Conservation (phyloP, 1,140 invertebrate genomes). For the Mamestra configurata region DNA sequence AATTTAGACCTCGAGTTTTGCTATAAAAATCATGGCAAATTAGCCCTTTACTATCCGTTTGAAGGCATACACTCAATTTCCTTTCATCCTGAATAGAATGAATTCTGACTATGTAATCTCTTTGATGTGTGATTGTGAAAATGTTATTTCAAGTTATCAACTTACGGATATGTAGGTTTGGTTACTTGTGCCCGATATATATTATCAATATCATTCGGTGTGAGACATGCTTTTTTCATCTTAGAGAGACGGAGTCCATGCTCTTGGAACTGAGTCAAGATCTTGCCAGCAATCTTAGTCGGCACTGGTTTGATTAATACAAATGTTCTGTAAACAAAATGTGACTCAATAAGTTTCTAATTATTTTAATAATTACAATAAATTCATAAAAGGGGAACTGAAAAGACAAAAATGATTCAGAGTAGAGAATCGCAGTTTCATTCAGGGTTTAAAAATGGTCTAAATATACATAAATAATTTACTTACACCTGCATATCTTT, state of each 20-base stretch:
- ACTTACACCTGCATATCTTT: conserved; percentile 90
- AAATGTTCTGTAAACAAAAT: conserved; percentile 90
- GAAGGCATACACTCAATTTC: too few species aligned
- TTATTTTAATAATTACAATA: neutral
- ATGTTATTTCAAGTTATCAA: conserved; percentile 47
- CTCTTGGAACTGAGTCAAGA: conserved; percentile 90
- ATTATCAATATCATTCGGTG: conserved; percentile 89
- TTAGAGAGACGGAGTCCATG: conserved; percentile 92
- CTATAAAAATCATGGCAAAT: too few species aligned
- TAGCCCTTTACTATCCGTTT: too few species aligned
- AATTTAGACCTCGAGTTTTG: too few species aligned
- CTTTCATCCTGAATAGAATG: too few species aligned
- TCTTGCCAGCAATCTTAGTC: conserved; percentile 92
- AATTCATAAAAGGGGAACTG: too few species aligned
- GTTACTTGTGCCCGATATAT: conserved; percentile 89
- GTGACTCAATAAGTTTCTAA: neutral
- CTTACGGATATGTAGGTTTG: conserved; percentile 90
- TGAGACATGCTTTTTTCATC: conserved; percentile 91
- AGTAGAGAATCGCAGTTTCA: too few species aligned
- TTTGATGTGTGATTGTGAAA: neutral
- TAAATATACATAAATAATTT: neutral
- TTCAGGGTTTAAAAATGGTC: neutral
- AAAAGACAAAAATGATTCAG: too few species aligned
- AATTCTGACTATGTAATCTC: too few species aligned
- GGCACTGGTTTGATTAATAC: conserved; percentile 92